Conservation (phyloP, 2,113 vertebrate genomes). For the Ailurus styani region DNA sequence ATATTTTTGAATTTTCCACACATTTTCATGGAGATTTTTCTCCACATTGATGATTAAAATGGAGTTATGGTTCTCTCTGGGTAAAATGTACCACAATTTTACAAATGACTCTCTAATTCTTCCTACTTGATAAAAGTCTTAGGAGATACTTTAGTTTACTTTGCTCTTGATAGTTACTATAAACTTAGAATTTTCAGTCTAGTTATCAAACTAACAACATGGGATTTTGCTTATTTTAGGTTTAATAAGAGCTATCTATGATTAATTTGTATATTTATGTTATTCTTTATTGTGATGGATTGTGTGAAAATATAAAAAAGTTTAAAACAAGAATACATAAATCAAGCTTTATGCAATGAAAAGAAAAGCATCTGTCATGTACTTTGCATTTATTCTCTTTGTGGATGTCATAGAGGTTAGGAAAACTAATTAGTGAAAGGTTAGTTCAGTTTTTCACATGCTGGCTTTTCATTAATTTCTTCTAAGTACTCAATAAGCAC, state of each 20-base stretch:
- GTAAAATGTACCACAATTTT: not conserved
- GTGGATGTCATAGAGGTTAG: conserved; percentile 25
- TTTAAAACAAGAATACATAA: not conserved
- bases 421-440: conserved; percentile 66
- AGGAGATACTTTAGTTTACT: not conserved
- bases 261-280: not conserved
- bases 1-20: not conserved
- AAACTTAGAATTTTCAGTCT: not conserved
- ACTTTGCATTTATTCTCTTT: conserved; percentile 34
- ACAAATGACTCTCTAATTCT: not conserved
- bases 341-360: not conserved
- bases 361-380: not conserved
- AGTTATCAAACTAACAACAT: not conserved
- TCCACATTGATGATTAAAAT: not conserved
- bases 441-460: conserved; percentile 19
- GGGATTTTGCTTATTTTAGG: not conserved
- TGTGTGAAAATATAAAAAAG: not conserved
- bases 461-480: conserved; percentile 58
- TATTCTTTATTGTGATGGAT: not conserved
- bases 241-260: not conserved
- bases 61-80: fast-evolving
- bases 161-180: not conserved
- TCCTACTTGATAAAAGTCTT: not conserved
- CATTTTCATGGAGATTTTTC: too few species aligned
- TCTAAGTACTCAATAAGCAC: conserved; percentile 46